Evolutionary conservation across 2,797 vertebrate genomes (phyloP), one percentile per base, ranked within the genome.

Genomic region (Danio tinwini): DNA sequence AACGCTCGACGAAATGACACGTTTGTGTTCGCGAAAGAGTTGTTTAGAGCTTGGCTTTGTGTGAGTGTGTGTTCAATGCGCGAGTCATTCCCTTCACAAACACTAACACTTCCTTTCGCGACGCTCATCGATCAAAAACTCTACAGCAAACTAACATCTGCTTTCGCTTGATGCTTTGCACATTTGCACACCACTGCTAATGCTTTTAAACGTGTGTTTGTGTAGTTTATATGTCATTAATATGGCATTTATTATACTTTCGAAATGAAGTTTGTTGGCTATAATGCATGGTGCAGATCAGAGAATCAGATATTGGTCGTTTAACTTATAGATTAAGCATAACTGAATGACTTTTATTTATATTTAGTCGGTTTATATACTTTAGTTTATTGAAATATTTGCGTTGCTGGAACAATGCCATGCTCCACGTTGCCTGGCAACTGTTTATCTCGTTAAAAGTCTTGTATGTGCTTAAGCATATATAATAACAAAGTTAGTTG

Each of bases 31-130:
- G 16, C 58, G 37, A 14, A 29, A 39, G 5, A 1, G 10, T n/a
- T 76, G 10, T 67, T 72, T 72, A 19, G 1, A 10, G 2, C 11
- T 61, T 61, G 69, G 47, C 44, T 53, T 37, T 50, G 81, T 37
- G 10, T 50, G 65, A 52, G 16, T 42, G 39, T 29, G 29, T 53
- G 71, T 56, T 74, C 16, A 5, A 6, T 63, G 62, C 64, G 44
- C 16, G 21, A 59, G 53, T 16, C 7, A 10, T 6, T 13, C 53
- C 12, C 5, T 77, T 13, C 19, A 37, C 39, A 10, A 2, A 5
- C 44, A 9, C 17, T 1, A 21, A 45, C 47, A 16, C 49, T 44
- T 55, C 14, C 8, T 17, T 37, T 2, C 44, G 50, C 14, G 19
- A 11, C 14, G 5, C 1, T 58, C 4, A 12, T 21, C 13, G 4